These are phyloP conservation scores for Stenodera caucasica DNA, from an alignment of 2,888 invertebrate species.

Conservation along the genomic window DNA sequence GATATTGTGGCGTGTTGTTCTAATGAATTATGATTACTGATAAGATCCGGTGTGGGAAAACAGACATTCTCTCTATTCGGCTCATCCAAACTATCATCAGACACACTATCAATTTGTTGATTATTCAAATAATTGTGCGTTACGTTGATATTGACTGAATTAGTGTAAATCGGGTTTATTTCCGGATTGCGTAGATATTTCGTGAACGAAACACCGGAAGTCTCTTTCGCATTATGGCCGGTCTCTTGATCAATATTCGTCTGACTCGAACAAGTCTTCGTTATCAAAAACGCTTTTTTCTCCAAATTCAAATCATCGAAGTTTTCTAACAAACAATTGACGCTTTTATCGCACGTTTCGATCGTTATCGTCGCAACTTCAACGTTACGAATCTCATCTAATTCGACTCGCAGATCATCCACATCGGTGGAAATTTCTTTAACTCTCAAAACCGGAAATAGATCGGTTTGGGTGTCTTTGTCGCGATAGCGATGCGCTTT, in stretches of 20 bases:
- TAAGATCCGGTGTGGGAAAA: slow-evolving; percentile 61
- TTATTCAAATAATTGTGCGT: slow-evolving; percentile 58
- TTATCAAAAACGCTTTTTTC: slow-evolving; percentile 44
- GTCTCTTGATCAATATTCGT: slow-evolving; percentile 25
- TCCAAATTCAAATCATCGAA: slow-evolving; percentile 40
- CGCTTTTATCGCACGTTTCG: slow-evolving; percentile 57
- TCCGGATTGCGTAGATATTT: slow-evolving; percentile 49
- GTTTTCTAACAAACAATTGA: slow-evolving; percentile 51
- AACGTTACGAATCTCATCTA: slow-evolving; percentile 50
- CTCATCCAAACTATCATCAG: slow-evolving; percentile 60
- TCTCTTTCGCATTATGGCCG: slow-evolving; percentile 30
- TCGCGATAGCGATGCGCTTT: slow-evolving; percentile 59
- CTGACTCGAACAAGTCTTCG: slow-evolving; percentile 54
- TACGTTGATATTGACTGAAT: slow-evolving; percentile 64
- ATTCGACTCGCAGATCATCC: slow-evolving; percentile 58
- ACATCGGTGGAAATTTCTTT: slow-evolving; percentile 63
- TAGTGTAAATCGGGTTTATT: slow-evolving; percentile 53
- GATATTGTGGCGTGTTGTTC: slow-evolving; percentile 45
- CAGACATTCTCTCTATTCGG: slow-evolving; percentile 45
- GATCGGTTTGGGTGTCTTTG: slow-evolving; percentile 62
- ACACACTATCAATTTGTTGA: slow-evolving; percentile 46
- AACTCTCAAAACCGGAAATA: slow-evolving; percentile 57
- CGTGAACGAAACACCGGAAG: slow-evolving; percentile 47
- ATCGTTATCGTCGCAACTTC: slow-evolving; percentile 52
- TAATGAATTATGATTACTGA: slow-evolving; percentile 61